Percentiles rank a stretch among this genome's conserved stretches.
phyloP scores from a whole-genome alignment of 2,888 invertebrate species.

The Heliconius ismenius region DNA sequence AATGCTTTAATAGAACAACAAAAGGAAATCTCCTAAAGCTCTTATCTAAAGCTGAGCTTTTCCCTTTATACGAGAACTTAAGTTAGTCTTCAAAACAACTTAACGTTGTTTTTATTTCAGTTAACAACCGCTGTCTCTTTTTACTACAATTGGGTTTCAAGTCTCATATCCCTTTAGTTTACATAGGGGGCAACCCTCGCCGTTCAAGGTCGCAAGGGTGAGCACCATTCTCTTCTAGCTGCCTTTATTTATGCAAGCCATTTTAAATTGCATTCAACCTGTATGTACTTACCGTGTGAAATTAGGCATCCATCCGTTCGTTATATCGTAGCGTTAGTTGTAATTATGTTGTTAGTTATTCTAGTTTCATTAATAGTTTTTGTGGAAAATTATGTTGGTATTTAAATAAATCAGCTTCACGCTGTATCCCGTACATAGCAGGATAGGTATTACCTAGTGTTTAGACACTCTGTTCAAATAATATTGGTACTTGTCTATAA shows the following conservation, averaged over 20 bases:
- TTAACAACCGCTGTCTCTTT: conserved; percentile 23
- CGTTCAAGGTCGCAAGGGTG: conserved; percentile 69
- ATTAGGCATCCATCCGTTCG: conserved; percentile 42
- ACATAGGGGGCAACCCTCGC: conserved; percentile 64
- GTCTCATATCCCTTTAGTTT: conserved; percentile 28
- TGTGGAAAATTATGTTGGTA: neutral
- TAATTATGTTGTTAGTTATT: conserved; percentile 28
- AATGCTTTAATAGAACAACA: conserved; percentile 4
- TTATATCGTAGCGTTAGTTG: conserved; percentile 34
- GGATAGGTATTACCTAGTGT: too few relatives aligned
- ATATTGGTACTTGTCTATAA: neutral
- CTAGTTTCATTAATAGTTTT: conserved; percentile 1
- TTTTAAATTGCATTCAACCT: conserved; percentile 48
- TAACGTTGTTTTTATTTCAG: conserved; percentile 9
- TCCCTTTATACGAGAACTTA: neutral
- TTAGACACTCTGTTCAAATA: neutral
- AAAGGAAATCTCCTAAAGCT: neutral
- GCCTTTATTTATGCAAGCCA: conserved; percentile 51
- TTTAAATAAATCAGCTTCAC: too few relatives aligned
- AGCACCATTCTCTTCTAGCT: conserved; percentile 47
- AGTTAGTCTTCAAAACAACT: conserved; percentile 1
- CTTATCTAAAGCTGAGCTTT: neutral
- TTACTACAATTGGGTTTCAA: conserved; percentile 29
- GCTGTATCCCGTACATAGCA: too few relatives aligned
- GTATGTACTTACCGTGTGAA: conserved; percentile 43